phyloP scores from a whole-genome alignment of 1,140 invertebrate species.

The Rhizoglyphus robini region DNA sequence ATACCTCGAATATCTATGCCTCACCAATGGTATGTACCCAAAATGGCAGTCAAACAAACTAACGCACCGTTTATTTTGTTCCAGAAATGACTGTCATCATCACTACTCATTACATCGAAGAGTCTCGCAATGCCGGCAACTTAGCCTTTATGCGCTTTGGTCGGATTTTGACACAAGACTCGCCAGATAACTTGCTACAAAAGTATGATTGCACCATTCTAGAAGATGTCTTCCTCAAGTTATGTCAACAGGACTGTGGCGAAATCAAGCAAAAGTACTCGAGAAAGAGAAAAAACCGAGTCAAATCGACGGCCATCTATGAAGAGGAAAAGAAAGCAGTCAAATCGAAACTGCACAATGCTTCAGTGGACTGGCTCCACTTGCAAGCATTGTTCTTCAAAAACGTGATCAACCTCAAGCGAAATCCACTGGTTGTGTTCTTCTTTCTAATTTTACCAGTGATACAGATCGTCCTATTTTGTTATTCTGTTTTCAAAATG shows the following conservation, averaged over 20 bases:
- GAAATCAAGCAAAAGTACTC: slow-evolving; percentile 12
- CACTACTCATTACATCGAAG: slow-evolving; percentile 38
- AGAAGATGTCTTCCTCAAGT: slow-evolving; percentile 84
- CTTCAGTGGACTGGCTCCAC: not conserved
- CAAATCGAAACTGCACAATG: not conserved
- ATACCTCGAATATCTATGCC: slow-evolving; percentile 45
- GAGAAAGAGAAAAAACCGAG: not conserved
- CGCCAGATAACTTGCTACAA: slow-evolving; percentile 62
- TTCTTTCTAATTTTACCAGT: slow-evolving; percentile 83
- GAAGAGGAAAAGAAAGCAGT: not conserved
- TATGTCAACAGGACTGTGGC: slow-evolving; percentile 33
- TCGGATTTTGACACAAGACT: slow-evolving; percentile 63
- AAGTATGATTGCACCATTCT: slow-evolving; percentile 67
- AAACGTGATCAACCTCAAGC: slow-evolving; percentile 22
- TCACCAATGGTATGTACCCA: slow-evolving; percentile 39
- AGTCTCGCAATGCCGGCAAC: slow-evolving; percentile 32
- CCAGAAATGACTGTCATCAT: slow-evolving; percentile 44
- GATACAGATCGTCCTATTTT: slow-evolving; percentile 82
- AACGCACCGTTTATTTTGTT: slow-evolving; percentile 27
- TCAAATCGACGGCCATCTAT: not conserved
- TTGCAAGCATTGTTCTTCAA: slow-evolving; percentile 19
- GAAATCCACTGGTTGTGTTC: slow-evolving; percentile 28
- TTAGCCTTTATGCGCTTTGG: slow-evolving; percentile 38
- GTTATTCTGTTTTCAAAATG: slow-evolving; percentile 74
- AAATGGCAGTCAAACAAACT: not conserved